These are phyloP conservation scores for Micrasema minimum DNA, from an alignment of 1,140 invertebrate species.

Conservation along the genomic window DNA sequence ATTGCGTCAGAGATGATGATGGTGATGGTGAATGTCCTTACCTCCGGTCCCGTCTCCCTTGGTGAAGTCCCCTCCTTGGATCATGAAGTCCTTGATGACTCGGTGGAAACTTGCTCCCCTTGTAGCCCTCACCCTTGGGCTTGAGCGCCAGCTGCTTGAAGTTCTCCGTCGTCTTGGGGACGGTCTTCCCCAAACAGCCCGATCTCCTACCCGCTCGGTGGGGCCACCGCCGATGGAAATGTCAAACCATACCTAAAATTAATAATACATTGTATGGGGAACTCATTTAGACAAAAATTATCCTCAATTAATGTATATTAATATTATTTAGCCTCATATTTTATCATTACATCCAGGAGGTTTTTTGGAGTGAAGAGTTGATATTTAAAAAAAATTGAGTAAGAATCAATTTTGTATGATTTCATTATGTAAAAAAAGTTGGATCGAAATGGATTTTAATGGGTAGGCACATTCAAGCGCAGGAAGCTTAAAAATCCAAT, in stretches of 20 bases:
- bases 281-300: too few species aligned
- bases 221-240: constrained; percentile 86
- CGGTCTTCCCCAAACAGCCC: constrained; percentile 94
- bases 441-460: too few species aligned
- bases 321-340: background rate
- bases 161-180: constrained; percentile 94
- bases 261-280: background rate
- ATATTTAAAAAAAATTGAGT: too few species aligned
- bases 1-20: too few species aligned
- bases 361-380: too few species aligned
- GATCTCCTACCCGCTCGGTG: constrained; percentile 87
- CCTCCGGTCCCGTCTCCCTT: constrained; percentile 93
- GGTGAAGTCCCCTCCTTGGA: constrained; percentile 94
- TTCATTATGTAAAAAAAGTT: too few species aligned
- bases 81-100: constrained; percentile 96
- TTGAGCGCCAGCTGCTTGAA: constrained; percentile 88
- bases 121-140: constrained; percentile 83
- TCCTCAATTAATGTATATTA: too few species aligned
- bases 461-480: too few species aligned
- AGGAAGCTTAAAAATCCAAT: too few species aligned
- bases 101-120: constrained; percentile 91
- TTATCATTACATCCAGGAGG: background rate
- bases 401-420: too few species aligned
- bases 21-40: too few species aligned
- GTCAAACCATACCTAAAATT: constrained; percentile 90